phyloP scores from a whole-genome alignment of 2,797 vertebrate species.

The Micropoecilia bifurca region DNA sequence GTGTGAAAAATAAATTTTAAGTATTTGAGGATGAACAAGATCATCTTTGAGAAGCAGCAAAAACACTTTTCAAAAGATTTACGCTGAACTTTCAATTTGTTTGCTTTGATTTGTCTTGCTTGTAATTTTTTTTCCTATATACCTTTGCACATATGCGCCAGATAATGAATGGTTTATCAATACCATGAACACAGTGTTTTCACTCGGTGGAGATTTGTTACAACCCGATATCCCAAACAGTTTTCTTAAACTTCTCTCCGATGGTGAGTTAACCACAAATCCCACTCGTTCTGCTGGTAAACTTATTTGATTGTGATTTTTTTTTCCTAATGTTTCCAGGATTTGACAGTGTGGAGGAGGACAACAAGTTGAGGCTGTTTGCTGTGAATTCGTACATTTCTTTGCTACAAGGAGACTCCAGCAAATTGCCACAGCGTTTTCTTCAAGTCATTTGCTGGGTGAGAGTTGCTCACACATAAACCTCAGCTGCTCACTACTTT shows the following conservation, averaged over 20 bases:
- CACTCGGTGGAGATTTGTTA: constrained; percentile 90
- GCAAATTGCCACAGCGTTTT: constrained; percentile 88
- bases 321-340: constrained; percentile 75
- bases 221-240: constrained; percentile 92
- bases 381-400: constrained; percentile 91
- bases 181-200: constrained; percentile 96
- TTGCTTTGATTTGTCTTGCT: not conserved
- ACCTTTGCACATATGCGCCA: constrained; percentile 88
- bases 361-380: constrained; percentile 86
- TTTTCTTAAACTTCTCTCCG: constrained; percentile 91
- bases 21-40: not conserved
- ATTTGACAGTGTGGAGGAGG: constrained; percentile 89
- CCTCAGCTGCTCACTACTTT: not conserved
- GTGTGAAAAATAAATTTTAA: not conserved
- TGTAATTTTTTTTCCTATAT: constrained; percentile 83
- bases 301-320: not conserved
- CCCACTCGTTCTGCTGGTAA: not conserved
- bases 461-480: constrained; percentile 63
- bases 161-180: constrained; percentile 96
- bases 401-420: constrained; percentile 81
- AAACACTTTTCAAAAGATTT: not conserved
- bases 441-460: constrained; percentile 99
- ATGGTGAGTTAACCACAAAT: constrained; percentile 82
- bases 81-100: not conserved
- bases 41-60: not conserved